Base-by-base conservation (phyloP, 37 sponge, comb jelly and placozoan genomes). In the Tethya wilhelma region DNA sequence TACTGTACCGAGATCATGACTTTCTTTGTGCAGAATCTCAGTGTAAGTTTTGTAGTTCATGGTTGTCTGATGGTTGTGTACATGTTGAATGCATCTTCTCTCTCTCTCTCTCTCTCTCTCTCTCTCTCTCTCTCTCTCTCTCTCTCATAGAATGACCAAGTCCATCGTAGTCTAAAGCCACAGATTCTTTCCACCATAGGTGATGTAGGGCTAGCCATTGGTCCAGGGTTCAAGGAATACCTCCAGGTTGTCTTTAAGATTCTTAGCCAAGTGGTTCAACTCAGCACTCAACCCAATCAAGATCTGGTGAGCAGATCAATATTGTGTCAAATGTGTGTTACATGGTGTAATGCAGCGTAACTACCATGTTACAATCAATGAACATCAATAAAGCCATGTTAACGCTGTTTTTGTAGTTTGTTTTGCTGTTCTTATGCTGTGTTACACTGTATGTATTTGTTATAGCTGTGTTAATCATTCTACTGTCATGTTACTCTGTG, bases 201-300 rank as follows among this genome's bases (percentile, higher is more conserved):
- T 5, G 99, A 99, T 66, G 88, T 99, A 30, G 99, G 97, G 2
- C 74, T 99, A 26, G 95, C 95, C 4, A 82, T 94, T 67, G 99
- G 97, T n/a, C 67, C 74, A 1, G 58, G 78, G 41, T 99, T 94
- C 57, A 74, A 80, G 60, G 46, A 74, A 2, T 91, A 94, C 59
- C 58, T 92, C 14, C 77, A 84, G 26, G 42, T 79, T 14, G 97
- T 96, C 34, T 44, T 92, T 19, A 62, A 78, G 44, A 90, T 99
- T 5, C 77, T 99, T 14, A 59, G 88, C 59, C 91, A 99, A 64
- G 99, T 97, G 4, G 80, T 95, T 8, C 86, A 78, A 30, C 14
- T 67, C 32, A 45, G 81, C 7, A 85, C 78, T 19, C 68, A 77
- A 14, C 71, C 83, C 1, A 87, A 89, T 58, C 89, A 89, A n/a